A percentile compares a stretch with the other conserved stretches of the same genome.
phyloP scores from a whole-genome alignment of 2,888 invertebrate species.

The Cistogaster globosa region DNA sequence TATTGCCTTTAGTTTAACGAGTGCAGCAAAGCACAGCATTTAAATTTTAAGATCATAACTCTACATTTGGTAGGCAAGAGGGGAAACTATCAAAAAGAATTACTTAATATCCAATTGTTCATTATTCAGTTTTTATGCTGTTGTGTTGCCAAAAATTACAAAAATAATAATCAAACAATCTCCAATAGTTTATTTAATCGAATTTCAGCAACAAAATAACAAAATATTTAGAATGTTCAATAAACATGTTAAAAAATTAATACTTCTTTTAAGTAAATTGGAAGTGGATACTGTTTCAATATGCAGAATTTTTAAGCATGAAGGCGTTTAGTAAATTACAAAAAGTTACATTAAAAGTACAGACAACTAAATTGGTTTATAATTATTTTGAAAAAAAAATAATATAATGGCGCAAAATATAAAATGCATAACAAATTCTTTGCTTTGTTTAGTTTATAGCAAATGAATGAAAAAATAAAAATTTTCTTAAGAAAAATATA shows the following conservation, averaged over 20 bases:
- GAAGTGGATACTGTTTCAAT: not conserved
- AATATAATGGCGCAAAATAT: constrained; percentile 32
- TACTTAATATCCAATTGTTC: not conserved
- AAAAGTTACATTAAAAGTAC: constrained; percentile 4
- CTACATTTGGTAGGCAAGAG: too few relatives aligned
- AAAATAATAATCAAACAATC: constrained; percentile 16
- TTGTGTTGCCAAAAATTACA: constrained; percentile 17
- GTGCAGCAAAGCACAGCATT: too few relatives aligned
- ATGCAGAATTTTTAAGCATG: constrained; percentile 48
- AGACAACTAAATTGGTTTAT: constrained; percentile 31
- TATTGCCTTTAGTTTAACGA: too few relatives aligned
- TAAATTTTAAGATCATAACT: too few relatives aligned
- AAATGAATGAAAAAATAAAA: not conserved
- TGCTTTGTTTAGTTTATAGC: constrained; percentile 16
- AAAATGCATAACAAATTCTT: constrained; percentile 40
- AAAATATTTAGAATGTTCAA: constrained; percentile 63
- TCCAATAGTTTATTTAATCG: constrained; percentile 46
- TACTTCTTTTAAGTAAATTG: constrained; percentile 30
- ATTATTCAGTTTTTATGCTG: not conserved
- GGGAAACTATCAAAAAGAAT: not conserved
- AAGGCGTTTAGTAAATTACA: constrained; percentile 44
- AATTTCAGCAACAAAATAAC: constrained; percentile 45
- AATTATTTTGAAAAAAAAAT: constrained; percentile 3
- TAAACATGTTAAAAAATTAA: constrained; percentile 31
- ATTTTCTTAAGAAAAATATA: too few relatives aligned